Base-by-base conservation (phyloP, 2,888 invertebrate genomes). In the Atrina japonica region DNA sequence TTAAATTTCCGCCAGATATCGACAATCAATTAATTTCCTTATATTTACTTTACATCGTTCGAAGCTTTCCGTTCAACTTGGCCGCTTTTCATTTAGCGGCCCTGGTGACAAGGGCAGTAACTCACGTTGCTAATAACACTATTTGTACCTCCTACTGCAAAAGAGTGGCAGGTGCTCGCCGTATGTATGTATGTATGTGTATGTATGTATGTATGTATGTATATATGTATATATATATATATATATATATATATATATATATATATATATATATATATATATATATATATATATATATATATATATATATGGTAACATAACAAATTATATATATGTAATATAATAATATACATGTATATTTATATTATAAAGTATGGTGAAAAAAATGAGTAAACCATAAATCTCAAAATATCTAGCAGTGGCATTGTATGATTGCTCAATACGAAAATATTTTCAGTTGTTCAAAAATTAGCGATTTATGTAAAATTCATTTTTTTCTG, bases 21-120 rank as follows among this genome's bases (percentile, higher is more conserved):
- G 56, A 56, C 40, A 56, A 56, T 40, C 56, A 35, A 56, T 56
- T 56, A 40, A 40, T 56, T 40, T 56, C 40, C 40, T 40, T 56
- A 56, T 35, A 56, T 40, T 56, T 27, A 56, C 56, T 56, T 56
- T 18, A 23, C 40, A 56, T 40, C 35, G 56, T 56, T 35, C 35
- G 40, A 56, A 30, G 56, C 6, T 56, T 56, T 56, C 35, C 56
- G 56, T 56, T 56, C 56, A 40, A 56, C 56, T 56, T 56, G 40
- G 40, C 56, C 23, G 21, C 40, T 56, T 56, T 29, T 40, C 56
- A 50, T 53, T 27, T 25, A 73, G 78, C 78, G 78, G 66, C 75
- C 78, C 71, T 78, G 69, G 73, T 73, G 56, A 78, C 78, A 78
- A 73, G 78, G 72, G 71, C 71, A 45, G 50, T 73, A 75, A 78